A percentile compares a stretch with the other conserved stretches of the same genome.
Conservation (phyloP, 1,140 invertebrate species). For the Melanaphis sacchari region DNA sequence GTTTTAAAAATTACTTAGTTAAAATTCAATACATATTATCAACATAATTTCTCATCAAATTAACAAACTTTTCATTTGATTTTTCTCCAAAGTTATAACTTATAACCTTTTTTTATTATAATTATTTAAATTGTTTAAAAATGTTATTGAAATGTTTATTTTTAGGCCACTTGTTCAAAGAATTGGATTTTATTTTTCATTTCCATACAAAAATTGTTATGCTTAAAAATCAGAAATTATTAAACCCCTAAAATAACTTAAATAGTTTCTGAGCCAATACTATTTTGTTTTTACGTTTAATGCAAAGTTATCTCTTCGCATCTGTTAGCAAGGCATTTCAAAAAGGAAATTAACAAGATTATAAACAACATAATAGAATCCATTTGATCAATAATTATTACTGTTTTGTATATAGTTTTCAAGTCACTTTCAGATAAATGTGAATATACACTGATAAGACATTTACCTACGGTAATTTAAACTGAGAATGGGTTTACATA, state of each 20-base stretch:
- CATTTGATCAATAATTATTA: background rate
- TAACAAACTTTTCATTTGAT: background rate
- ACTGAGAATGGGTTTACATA: background rate
- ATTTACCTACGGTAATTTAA: background rate
- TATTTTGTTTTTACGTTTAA: slow-evolving; percentile 7
- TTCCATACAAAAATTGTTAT: background rate
- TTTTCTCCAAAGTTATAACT: background rate
- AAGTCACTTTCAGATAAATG: background rate
- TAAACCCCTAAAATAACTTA: background rate
- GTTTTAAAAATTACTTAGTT: background rate
- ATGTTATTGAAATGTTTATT: background rate
- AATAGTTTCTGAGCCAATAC: background rate
- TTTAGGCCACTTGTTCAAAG: background rate
- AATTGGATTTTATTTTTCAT: background rate
- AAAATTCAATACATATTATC: background rate
- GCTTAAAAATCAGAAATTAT: background rate
- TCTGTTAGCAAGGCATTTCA: background rate
- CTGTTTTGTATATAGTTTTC: background rate
- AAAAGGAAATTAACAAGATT: slow-evolving; percentile 48
- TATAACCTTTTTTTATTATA: background rate
- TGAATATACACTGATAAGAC: background rate
- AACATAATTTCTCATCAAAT: background rate
- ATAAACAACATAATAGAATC: background rate
- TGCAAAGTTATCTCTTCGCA: slow-evolving; percentile 20
- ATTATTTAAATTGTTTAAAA: background rate